Percentiles rank a stretch among this genome's conserved stretches.
These are phyloP conservation scores for Lophotriccus pileatus DNA, from an alignment of 2,797 vertebrate species.

Conservation along the genomic window DNA sequence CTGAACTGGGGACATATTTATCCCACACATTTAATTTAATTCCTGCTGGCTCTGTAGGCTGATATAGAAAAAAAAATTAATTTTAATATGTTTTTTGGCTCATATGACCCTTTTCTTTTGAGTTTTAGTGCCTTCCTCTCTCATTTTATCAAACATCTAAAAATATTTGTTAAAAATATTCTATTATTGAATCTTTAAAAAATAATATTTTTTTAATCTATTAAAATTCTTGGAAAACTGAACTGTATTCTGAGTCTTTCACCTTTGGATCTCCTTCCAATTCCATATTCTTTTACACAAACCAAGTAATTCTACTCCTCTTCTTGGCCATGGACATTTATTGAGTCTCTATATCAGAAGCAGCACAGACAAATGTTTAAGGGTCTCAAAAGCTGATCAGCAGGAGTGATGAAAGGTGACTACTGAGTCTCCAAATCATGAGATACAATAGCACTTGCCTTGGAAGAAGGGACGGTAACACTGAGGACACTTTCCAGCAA, in stretches of 20 bases:
- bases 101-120: not conserved
- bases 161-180: not conserved
- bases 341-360: not conserved
- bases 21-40: not conserved
- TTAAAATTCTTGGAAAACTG: not conserved
- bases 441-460: not conserved
- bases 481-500: not conserved
- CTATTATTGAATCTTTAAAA: not conserved
- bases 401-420: not conserved
- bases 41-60: not conserved
- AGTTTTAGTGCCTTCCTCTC: not conserved
- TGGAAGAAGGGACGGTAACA: not conserved
- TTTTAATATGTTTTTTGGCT: not conserved
- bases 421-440: not conserved
- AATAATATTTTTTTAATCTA: not conserved
- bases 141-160: not conserved
- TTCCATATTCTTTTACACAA: not conserved
- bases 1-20: not conserved
- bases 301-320: not conserved
- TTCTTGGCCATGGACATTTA: not conserved
- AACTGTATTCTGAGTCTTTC: not conserved
- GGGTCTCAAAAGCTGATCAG: not conserved
- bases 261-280: not conserved
- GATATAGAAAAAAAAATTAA: not conserved
- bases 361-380: not conserved